phyloP scores from a whole-genome alignment of 2,888 invertebrate genomes.

The Acanthosoma haemorrhoidale region DNA sequence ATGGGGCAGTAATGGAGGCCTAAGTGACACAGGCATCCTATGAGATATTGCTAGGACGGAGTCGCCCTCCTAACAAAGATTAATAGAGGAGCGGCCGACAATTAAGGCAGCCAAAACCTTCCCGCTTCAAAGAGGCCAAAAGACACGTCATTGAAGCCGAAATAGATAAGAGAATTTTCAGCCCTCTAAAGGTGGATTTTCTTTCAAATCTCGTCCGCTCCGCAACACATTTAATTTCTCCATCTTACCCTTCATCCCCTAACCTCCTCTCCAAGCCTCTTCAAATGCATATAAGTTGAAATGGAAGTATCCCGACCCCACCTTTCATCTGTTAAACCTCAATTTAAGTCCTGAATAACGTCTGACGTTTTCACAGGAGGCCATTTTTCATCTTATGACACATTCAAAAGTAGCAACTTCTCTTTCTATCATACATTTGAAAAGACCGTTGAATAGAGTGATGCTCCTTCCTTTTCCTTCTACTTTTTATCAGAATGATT shows the following conservation, averaged over 20 bases:
- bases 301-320: background rate
- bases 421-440: background rate
- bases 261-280: background rate
- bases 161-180: no score
- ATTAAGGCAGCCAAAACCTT: conserved; percentile 2
- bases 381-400: conserved; percentile 5
- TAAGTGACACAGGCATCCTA: conserved; percentile 1
- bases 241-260: background rate
- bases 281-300: background rate
- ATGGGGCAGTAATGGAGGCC: background rate
- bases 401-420: background rate
- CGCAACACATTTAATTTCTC: background rate
- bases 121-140: background rate
- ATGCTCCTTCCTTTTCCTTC: background rate
- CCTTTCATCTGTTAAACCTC: background rate
- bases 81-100: background rate
- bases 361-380: background rate
- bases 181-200: background rate
- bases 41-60: conserved; percentile 12
- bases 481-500: background rate
- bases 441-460: background rate
- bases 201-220: conserved; percentile 11
- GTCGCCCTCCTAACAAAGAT: background rate
- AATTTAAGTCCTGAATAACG: background rate
- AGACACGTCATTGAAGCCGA: no score